Evolutionary conservation across 2,113 vertebrate species (phyloP).

Genomic region (Microtus pennsylvanicus): DNA sequence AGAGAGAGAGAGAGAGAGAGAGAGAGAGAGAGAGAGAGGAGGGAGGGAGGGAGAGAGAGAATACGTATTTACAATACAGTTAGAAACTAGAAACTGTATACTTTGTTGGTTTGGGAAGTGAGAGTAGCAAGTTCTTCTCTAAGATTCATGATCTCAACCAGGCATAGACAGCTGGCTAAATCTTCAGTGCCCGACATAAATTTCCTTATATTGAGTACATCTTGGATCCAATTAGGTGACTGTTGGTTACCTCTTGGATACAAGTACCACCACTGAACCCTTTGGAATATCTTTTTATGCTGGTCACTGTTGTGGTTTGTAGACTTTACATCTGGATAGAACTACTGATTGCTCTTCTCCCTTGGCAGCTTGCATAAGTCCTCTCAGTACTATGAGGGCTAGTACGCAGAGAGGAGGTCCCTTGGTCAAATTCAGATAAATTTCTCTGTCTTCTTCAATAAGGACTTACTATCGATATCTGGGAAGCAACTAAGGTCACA

Average conservation of each 20-base stretch:
- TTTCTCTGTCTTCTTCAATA: background rate
- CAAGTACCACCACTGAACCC: background rate
- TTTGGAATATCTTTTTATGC: background rate
- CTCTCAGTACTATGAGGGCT: background rate
- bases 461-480: background rate
- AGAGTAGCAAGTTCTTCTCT: background rate
- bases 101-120: background rate
- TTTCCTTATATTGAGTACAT: background rate
- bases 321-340: background rate
- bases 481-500: background rate
- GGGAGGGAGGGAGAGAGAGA: too few species aligned
- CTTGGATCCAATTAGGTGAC: background rate
- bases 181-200: background rate
- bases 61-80: background rate
- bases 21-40: too few species aligned
- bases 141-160: background rate
- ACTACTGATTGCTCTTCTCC: background rate
- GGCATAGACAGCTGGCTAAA: background rate
- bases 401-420: background rate
- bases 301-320: background rate
- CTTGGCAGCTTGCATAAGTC: background rate
- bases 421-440: background rate
- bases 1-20: slow-evolving; percentile 21
- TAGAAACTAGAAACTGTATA: background rate
- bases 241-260: background rate